These are phyloP conservation scores for Sebastes glaucus DNA, from an alignment of 2,797 vertebrate genomes.

Conservation along the genomic window DNA sequence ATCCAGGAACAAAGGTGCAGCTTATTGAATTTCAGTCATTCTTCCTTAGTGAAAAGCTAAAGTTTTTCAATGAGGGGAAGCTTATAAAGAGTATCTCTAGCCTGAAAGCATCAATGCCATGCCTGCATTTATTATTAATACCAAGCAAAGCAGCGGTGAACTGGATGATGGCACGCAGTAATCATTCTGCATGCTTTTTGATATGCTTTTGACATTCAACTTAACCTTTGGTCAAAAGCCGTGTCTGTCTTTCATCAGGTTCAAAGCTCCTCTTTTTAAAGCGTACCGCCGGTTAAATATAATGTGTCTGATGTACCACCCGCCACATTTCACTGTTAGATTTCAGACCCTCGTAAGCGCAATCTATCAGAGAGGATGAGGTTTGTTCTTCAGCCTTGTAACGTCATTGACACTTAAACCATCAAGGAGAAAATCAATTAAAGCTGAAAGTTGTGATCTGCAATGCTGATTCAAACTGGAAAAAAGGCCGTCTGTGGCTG, in stretches of 20 bases:
- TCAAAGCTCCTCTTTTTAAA: constrained; percentile 45
- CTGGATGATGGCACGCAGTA: constrained; percentile 10
- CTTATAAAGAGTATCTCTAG: neutral
- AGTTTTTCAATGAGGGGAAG: neutral
- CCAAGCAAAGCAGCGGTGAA: neutral
- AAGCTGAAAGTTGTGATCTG: constrained; percentile 41
- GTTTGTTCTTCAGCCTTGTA: constrained; percentile 29
- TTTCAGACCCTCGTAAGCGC: neutral
- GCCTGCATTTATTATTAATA: constrained; percentile 28
- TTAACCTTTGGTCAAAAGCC: constrained; percentile 69
- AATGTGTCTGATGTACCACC: constrained; percentile 10
- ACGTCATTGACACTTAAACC: constrained; percentile 30
- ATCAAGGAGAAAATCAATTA: constrained; percentile 46
- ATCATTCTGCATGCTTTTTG: constrained; percentile 48
- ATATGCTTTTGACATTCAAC: constrained; percentile 57
- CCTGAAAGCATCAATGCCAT: neutral
- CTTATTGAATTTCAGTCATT: constrained; percentile 19
- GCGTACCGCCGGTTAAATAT: constrained; percentile 7
- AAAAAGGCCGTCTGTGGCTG: constrained; percentile 19
- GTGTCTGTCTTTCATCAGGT: constrained; percentile 37
- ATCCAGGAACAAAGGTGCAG: neutral
- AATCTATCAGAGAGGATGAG: constrained; percentile 17
- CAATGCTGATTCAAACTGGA: constrained; percentile 35
- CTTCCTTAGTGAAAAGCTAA: neutral
- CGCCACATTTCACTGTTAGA: constrained; percentile 3